These are phyloP conservation scores for Drosophila sp. DNA, from an alignment of 1,140 invertebrate genomes.

Conservation along the genomic window DNA sequence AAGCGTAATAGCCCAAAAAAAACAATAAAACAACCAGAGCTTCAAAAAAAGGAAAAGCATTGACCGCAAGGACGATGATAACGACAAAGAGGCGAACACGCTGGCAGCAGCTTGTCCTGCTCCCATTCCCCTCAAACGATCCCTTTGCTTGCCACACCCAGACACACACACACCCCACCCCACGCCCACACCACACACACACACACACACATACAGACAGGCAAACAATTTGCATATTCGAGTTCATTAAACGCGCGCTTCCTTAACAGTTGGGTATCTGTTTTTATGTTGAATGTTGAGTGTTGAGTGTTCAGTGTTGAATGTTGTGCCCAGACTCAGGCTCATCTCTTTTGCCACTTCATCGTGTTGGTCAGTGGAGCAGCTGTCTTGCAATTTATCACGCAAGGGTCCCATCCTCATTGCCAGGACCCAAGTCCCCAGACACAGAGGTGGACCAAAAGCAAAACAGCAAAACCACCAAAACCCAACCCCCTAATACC, in stretches of 20 bases:
- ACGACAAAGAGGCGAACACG: constrained; percentile 48
- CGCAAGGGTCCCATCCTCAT: constrained; percentile 34
- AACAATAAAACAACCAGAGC: neutral
- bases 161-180: neutral
- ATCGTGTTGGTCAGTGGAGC: constrained; percentile 47
- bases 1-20: neutral
- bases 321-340: constrained; percentile 11
- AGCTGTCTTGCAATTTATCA: constrained; percentile 57
- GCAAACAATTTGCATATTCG: constrained; percentile 73
- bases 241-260: constrained; percentile 68
- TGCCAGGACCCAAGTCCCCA: neutral
- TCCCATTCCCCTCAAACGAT: neutral
- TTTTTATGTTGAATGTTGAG: constrained; percentile 2
- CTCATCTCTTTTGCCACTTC: constrained; percentile 60
- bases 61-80: constrained; percentile 43
- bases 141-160: constrained; percentile 2
- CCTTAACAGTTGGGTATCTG: constrained; percentile 22
- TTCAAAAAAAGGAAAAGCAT: constrained; percentile 22
- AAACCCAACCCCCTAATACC: constrained; percentile 26
- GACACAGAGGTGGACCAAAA: too few species aligned
- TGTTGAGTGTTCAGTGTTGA: constrained; percentile 18
- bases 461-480: too few species aligned
- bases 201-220: constrained; percentile 9
- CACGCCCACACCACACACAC: neutral
- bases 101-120: constrained; percentile 23